Percentiles rank a stretch among this genome's conserved stretches.
phyloP scores from a whole-genome alignment of 2,113 vertebrate species.

The Amazona guildingii region DNA sequence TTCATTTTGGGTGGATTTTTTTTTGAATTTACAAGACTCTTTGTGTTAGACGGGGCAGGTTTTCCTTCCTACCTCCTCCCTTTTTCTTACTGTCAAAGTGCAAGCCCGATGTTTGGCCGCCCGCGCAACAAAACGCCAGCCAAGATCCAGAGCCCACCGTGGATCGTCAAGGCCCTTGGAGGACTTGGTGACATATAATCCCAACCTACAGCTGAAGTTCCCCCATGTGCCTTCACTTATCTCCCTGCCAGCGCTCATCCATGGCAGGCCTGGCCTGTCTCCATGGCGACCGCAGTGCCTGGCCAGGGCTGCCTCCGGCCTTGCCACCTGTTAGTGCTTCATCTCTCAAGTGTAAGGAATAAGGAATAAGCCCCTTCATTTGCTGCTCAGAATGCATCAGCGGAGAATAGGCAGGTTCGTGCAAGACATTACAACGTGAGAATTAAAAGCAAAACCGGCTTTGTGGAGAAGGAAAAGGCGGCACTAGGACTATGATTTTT shows the following conservation, averaged over 20 bases:
- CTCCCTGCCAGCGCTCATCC: slow-evolving; percentile 49
- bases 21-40: neutral
- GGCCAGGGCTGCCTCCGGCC: slow-evolving; percentile 68
- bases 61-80: neutral
- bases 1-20: neutral
- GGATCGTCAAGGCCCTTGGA: neutral
- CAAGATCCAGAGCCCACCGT: neutral
- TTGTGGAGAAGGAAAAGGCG: neutral
- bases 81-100: neutral
- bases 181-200: neutral
- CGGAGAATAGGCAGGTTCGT: neutral
- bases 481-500: neutral
- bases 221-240: neutral
- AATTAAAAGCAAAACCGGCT: neutral
- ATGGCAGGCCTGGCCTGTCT: slow-evolving; percentile 73
- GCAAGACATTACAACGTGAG: neutral
- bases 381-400: slow-evolving; percentile 34
- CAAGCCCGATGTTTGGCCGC: neutral
- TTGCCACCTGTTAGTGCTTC: slow-evolving; percentile 78
- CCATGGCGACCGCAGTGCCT: slow-evolving; percentile 71
- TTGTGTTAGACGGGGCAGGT: neutral
- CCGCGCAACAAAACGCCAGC: neutral
- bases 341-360: slow-evolving; percentile 69
- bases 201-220: slow-evolving; percentile 11
- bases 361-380: neutral